Evolutionary conservation across 2,797 vertebrate genomes (phyloP).

Genomic region (Mallotus villosus): DNA sequence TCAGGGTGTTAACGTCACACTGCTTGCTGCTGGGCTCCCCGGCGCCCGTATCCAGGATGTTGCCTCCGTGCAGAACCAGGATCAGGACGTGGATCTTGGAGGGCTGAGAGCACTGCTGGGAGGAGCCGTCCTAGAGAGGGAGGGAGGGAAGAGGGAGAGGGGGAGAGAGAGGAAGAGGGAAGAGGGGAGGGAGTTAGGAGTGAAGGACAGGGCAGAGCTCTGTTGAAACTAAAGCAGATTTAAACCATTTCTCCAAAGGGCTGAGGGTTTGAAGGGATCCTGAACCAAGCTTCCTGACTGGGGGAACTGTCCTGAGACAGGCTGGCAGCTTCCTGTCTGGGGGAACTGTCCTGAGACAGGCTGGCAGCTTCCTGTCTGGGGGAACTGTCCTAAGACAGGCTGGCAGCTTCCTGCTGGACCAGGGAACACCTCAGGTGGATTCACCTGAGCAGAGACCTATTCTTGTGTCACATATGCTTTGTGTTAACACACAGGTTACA

Average conservation of each 20-base stretch:
- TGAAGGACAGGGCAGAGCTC: background rate
- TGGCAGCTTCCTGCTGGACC: background rate
- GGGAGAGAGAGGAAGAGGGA: background rate
- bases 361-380: too few species aligned
- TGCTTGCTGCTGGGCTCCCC: constrained; percentile 94
- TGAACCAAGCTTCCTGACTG: background rate
- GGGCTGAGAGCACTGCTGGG: constrained; percentile 79
- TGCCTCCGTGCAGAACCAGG: constrained; percentile 94
- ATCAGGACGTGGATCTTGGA: constrained; percentile 92
- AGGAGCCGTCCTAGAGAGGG: constrained; percentile 78
- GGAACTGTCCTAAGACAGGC: too few species aligned
- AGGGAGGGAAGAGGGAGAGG: background rate
- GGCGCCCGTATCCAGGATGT: constrained; percentile 92
- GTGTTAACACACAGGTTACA: constrained; percentile 36
- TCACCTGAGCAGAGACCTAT: background rate
- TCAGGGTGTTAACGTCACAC: constrained; percentile 91
- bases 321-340: too few species aligned
- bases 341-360: too few species aligned
- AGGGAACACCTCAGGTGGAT: background rate
- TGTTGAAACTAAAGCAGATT: background rate
- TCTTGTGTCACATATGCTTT: background rate
- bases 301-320: too few species aligned
- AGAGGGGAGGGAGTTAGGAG: too few species aligned
- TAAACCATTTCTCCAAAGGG: background rate
- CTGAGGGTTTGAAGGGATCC: background rate